phyloP scores from a whole-genome alignment of 2,797 vertebrate species.

The Clamator glandarius region DNA sequence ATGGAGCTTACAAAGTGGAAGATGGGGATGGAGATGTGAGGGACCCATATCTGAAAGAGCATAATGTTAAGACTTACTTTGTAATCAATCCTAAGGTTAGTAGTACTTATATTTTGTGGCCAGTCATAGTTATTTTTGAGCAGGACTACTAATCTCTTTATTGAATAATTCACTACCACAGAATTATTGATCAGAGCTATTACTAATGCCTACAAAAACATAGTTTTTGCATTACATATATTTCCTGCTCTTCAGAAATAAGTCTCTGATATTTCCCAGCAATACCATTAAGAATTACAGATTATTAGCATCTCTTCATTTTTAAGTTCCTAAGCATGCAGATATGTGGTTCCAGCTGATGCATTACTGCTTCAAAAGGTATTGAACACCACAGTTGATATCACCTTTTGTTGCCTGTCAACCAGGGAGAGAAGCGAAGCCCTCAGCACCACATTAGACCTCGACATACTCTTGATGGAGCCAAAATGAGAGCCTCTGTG shows the following conservation, averaged over 20 bases:
- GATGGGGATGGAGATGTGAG: slow-evolving; percentile 91
- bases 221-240: not conserved
- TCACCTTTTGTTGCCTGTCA: not conserved
- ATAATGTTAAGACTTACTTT: slow-evolving; percentile 92
- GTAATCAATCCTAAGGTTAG: slow-evolving; percentile 99
- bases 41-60: slow-evolving; percentile 94
- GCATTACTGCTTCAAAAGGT: not conserved
- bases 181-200: not conserved
- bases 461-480: slow-evolving; percentile 85
- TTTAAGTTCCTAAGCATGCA: not conserved
- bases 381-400: not conserved
- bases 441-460: slow-evolving; percentile 88
- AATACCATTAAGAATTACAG: not conserved
- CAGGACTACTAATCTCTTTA: slow-evolving; percentile 1
- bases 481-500: slow-evolving; percentile 94
- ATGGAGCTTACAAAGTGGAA: slow-evolving; percentile 95
- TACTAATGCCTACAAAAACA: not conserved
- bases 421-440: slow-evolving; percentile 89
- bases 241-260: slow-evolving; percentile 36
- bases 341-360: not conserved
- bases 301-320: slow-evolving; percentile 18
- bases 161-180: not conserved
- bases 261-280: slow-evolving; percentile 38
- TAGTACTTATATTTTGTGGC: slow-evolving; percentile 19
- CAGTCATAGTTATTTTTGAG: slow-evolving; percentile 3